Conservation (phyloP, 2,888 invertebrate species). For the Pachliopta kotzebuea region DNA sequence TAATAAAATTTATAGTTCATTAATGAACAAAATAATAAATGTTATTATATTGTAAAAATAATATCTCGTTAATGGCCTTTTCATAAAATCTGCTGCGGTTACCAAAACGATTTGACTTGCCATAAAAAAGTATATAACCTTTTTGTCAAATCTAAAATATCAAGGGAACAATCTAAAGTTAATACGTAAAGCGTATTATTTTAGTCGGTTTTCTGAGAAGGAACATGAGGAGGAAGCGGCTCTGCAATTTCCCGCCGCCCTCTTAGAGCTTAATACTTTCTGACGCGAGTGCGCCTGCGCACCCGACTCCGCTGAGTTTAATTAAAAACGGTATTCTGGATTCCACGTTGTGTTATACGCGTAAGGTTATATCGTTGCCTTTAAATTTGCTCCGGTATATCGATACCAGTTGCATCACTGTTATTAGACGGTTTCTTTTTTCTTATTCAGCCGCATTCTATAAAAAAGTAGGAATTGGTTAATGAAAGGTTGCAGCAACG, state of each 20-base stretch:
- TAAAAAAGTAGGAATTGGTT: conserved; percentile 14
- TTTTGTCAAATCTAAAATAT: conserved; percentile 35
- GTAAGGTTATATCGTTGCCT: conserved; percentile 16
- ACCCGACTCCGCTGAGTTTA: conserved; percentile 46
- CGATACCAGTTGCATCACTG: conserved; percentile 23
- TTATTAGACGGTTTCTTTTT: background rate
- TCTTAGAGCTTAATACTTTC: conserved; percentile 57
- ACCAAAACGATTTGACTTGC: background rate
- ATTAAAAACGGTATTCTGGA: conserved; percentile 71
- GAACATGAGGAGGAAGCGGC: conserved; percentile 40
- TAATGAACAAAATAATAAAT: too few species aligned
- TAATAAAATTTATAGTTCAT: too few species aligned
- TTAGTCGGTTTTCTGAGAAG: conserved; percentile 47
- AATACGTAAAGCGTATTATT: conserved; percentile 43
- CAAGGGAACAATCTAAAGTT: conserved; percentile 45
- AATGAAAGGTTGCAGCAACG: background rate
- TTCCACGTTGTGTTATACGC: conserved; percentile 40
- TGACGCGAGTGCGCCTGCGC: conserved; percentile 55
- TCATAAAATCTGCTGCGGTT: too few species aligned
- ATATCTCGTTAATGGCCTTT: too few species aligned
- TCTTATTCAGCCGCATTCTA: background rate
- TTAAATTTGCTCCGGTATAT: conserved; percentile 24
- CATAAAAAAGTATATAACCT: background rate
- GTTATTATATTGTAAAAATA: too few species aligned
- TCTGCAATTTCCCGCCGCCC: conserved; percentile 46